A percentile compares a stretch with the other conserved stretches of the same genome.
phyloP scores from a whole-genome alignment of 2,888 invertebrate genomes.

The Chironomus riparius region DNA sequence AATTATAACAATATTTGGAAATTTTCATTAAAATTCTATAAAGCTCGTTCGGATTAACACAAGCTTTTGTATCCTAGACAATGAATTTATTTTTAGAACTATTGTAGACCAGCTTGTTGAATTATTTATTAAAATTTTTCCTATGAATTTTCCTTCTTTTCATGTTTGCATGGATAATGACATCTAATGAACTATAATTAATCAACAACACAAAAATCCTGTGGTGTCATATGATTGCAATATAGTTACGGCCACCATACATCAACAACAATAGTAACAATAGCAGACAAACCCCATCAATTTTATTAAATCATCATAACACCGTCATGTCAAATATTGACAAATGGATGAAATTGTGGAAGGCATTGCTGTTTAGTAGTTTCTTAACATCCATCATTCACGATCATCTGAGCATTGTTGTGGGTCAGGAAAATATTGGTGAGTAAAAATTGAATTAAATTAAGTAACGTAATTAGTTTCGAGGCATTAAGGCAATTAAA shows the following conservation, averaged over 20 bases:
- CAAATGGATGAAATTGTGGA: conserved; percentile 27
- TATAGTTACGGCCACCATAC: conserved; percentile 20
- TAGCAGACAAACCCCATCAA: conserved; percentile 25
- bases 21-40: no score
- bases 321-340: conserved; percentile 26
- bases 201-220: background rate
- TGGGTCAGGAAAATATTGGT: conserved; percentile 23
- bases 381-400: conserved; percentile 21
- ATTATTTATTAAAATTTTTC: background rate
- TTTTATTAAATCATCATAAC: conserved; percentile 20
- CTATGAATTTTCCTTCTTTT: background rate
- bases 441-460: background rate
- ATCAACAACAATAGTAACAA: conserved; percentile 10
- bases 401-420: conserved; percentile 23
- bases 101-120: background rate
- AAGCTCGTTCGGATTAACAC: no score
- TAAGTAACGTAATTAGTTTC: no score
- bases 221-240: background rate
- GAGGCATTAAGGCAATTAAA: no score
- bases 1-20: no score
- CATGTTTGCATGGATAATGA: background rate
- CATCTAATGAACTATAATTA: no score
- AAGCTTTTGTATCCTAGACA: no score
- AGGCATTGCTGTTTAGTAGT: conserved; percentile 21
- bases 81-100: no score